Conservation (phyloP, 2,797 vertebrate genomes). For the Chrosomus eos region DNA sequence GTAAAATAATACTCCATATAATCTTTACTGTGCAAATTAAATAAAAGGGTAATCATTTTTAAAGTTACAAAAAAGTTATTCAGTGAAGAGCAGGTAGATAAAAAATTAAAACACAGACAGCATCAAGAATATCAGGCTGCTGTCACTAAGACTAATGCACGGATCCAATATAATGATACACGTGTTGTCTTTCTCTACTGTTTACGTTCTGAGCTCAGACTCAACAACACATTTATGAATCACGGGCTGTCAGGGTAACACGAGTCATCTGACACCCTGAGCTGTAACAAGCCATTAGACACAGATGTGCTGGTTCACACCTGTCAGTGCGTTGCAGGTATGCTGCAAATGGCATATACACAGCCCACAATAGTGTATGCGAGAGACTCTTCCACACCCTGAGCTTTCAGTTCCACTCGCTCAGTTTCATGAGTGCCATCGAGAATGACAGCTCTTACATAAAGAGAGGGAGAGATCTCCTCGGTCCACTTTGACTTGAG, state of each 20-base stretch:
- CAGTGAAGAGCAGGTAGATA: too few relatives aligned
- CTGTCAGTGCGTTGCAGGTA: slow-evolving; percentile 42
- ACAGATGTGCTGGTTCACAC: slow-evolving; percentile 29
- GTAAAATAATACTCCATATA: too few relatives aligned
- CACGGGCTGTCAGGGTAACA: neutral
- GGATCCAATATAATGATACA: too few relatives aligned
- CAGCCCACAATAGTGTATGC: neutral
- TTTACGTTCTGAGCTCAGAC: neutral
- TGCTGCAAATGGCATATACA: neutral
- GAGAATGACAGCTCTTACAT: slow-evolving; percentile 68
- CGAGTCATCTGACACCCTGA: neutral
- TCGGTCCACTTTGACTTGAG: slow-evolving; percentile 57
- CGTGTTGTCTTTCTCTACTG: too few relatives aligned
- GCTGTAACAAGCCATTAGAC: slow-evolving; percentile 30
- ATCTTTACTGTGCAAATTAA: too few relatives aligned
- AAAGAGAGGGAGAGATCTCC: slow-evolving; percentile 54
- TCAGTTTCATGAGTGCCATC: slow-evolving; percentile 61
- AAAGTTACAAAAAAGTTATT: too few relatives aligned
- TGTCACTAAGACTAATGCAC: too few relatives aligned
- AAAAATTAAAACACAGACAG: too few relatives aligned
- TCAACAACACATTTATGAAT: slow-evolving; percentile 19
- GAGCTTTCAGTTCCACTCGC: slow-evolving; percentile 25
- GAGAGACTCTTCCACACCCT: neutral
- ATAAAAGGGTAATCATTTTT: too few relatives aligned
- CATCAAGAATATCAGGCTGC: too few relatives aligned